phyloP scores from a whole-genome alignment of 1,140 invertebrate species.

The Prorops nasuta region DNA sequence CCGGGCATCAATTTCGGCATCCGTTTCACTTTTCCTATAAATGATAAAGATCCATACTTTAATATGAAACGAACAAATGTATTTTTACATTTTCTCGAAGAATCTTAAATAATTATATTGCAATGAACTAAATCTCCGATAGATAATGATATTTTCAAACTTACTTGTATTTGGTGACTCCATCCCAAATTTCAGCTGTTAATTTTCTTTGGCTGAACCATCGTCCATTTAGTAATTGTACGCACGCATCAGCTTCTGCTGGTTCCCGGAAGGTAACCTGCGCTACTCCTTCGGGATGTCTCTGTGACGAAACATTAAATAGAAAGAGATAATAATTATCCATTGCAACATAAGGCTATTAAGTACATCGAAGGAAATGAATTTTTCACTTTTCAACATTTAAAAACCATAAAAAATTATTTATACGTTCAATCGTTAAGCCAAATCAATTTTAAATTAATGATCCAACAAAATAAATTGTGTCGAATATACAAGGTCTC shows the following conservation, averaged over 20 bases:
- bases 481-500: no score
- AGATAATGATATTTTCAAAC: conserved; percentile 22
- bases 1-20: conserved; percentile 79
- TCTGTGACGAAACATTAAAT: conserved; percentile 56
- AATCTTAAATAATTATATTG: neutral
- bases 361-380: no score
- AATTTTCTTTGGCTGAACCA: conserved; percentile 87
- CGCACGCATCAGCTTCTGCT: conserved; percentile 88
- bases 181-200: conserved; percentile 90
- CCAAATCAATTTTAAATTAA: no score
- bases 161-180: conserved; percentile 88
- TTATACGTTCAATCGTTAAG: no score
- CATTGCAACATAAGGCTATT: no score
- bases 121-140: neutral
- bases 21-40: conserved; percentile 81
- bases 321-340: no score
- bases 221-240: conserved; percentile 85
- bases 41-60: neutral
- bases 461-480: no score
- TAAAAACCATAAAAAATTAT: no score
- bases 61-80: no score
- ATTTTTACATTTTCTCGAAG: neutral
- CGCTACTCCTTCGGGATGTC: conserved; percentile 91
- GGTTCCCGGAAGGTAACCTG: conserved; percentile 88
- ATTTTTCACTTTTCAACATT: no score